These are phyloP conservation scores for Caenorhabditis sulstoni DNA, from an alignment of 2,888 invertebrate genomes.

Conservation along the genomic window DNA sequence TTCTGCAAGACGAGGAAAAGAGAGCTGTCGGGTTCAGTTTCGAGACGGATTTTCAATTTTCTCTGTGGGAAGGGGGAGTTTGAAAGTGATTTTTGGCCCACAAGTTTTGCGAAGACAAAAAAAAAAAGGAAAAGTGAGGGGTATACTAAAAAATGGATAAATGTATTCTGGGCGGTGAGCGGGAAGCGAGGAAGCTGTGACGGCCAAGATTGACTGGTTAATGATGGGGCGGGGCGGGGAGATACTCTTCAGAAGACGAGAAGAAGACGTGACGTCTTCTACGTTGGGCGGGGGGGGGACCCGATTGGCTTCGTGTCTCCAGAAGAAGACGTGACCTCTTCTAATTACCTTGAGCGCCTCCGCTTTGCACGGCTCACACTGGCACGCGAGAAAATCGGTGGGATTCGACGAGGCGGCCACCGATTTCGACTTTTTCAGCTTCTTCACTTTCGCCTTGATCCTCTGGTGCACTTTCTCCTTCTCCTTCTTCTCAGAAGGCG, in stretches of 20 bases:
- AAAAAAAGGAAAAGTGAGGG: neutral
- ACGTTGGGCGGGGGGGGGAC: too few species aligned
- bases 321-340: neutral
- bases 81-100: too few species aligned
- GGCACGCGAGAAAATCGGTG: slow-evolving; percentile 1
- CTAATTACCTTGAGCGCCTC: slow-evolving; percentile 4
- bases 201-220: slow-evolving; percentile 37
- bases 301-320: neutral
- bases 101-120: too few species aligned
- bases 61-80: too few species aligned
- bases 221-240: slow-evolving; percentile 14
- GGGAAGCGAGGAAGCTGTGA: neutral
- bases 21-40: too few species aligned
- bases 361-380: slow-evolving; percentile 36
- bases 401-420: slow-evolving; percentile 8
- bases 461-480: slow-evolving; percentile 44
- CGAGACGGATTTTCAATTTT: too few species aligned
- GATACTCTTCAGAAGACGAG: slow-evolving; percentile 2
- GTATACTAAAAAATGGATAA: slow-evolving; percentile 51
- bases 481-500: slow-evolving; percentile 28
- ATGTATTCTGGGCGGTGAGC: slow-evolving; percentile 33
- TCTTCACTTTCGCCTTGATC: slow-evolving; percentile 35
- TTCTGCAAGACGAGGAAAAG: too few species aligned
- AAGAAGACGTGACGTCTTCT: slow-evolving; percentile 1
- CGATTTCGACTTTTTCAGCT: slow-evolving; percentile 41